Base-by-base conservation (phyloP, 2,888 invertebrate genomes). In the Odontocerum albicorne region DNA sequence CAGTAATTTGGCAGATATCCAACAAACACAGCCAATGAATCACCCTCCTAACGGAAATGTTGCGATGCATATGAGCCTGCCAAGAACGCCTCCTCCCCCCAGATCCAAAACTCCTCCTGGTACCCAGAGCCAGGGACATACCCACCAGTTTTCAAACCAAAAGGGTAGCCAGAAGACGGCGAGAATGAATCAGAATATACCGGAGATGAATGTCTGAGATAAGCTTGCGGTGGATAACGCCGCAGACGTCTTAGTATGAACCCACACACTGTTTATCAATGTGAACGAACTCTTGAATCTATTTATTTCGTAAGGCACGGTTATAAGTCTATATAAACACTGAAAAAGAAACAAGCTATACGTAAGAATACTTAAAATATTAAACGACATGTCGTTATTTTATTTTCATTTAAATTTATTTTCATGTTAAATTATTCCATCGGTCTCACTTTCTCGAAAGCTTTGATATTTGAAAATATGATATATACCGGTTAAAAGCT, bases 141-240 rank as follows among this genome's bases (percentile, higher is more conserved):
- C 75, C 62, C 76, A 74, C 62, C 67, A 70, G 8, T 58, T 45
- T 33, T 27, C 44, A 7, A 50, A 49, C 21, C 52, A 49, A 20
- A 58, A 58, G 56, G 76, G 74, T 62, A 83, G 84, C 69, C 80
- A 74, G 62, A 83, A 84, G 69, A 79, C 74, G 61, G 72, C 76
- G 6, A 68, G 85, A 66, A 84, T 89, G 62, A 88, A 88, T 36
- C 88, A 89, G 71, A 88, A 90, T 13, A 90, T 91, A 81, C 90
- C 88, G 61, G 92, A 92, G 74, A 92, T 92, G 90, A 83, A 90
- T 67, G 92, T 92, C 86, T 92, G 91, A 92, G 78, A 78, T 63
- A 77, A 57, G 45, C 49, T 55, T 35, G 60, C 60, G 60, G 60
- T 55, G 60, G 60, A 60, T 43, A 51, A 54, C 60, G 60, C 60